These are phyloP conservation scores for Potamilus streckersoni DNA, from an alignment of 1,140 invertebrate species.

Conservation along the genomic window DNA sequence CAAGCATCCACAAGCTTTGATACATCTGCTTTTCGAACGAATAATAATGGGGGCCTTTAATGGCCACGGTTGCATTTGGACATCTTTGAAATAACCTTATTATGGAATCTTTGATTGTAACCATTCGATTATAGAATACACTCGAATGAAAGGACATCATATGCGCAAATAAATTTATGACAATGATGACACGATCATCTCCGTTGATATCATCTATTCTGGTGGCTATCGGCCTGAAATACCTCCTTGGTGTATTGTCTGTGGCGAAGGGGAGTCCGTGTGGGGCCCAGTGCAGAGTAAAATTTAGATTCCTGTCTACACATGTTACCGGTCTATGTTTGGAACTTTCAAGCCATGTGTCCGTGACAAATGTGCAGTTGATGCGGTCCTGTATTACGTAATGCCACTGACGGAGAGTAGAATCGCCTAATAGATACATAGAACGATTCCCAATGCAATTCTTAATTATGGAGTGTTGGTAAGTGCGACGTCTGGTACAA, in stretches of 20 bases:
- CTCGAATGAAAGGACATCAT: constrained; percentile 13
- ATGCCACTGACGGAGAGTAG: constrained; percentile 18
- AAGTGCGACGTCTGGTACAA: neutral
- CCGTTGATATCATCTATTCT: constrained; percentile 9
- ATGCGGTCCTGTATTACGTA: neutral
- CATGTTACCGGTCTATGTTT: constrained; percentile 14
- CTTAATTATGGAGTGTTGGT: neutral
- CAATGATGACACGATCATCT: neutral
- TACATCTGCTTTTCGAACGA: constrained; percentile 17
- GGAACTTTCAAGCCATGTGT: constrained; percentile 10
- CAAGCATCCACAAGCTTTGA: constrained; percentile 19
- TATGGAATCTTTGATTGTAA: constrained; percentile 7
- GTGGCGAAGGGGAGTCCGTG: constrained; percentile 26
- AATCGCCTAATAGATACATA: constrained; percentile 20
- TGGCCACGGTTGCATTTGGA: constrained; percentile 2
- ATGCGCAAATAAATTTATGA: constrained; percentile 19
- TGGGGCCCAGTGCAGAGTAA: constrained; percentile 9
- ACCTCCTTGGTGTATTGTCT: constrained; percentile 11
- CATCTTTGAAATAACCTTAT: constrained; percentile 2
- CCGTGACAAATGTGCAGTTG: constrained; percentile 14
- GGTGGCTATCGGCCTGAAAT: constrained; percentile 9
- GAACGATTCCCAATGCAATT: constrained; percentile 7
- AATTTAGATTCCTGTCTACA: neutral
- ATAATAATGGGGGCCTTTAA: constrained; percentile 22
- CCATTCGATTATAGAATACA: constrained; percentile 11